These are phyloP conservation scores for Petrocephalus schoutedeni DNA, from an alignment of 2,797 vertebrate species.

Conservation along the genomic window DNA sequence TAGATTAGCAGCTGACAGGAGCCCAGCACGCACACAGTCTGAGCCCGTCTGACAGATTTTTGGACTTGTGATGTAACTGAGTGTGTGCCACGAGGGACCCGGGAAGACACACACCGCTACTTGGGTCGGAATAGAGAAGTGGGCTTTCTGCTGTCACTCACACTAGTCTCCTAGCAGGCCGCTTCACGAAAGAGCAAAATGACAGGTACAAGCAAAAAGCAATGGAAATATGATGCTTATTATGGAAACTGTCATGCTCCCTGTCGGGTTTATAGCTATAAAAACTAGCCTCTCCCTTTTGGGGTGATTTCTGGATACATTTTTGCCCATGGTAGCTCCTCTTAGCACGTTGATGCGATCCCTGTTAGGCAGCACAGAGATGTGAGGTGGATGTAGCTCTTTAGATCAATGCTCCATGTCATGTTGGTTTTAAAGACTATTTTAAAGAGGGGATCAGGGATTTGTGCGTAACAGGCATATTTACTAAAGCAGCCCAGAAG, in stretches of 20 bases:
- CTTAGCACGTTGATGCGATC: conserved; percentile 7
- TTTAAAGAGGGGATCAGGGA: neutral
- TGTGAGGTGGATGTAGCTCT: neutral
- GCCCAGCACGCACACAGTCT: neutral
- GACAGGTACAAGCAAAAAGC: conserved; percentile 12
- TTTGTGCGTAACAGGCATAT: neutral
- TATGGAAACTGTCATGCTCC: conserved; percentile 10
- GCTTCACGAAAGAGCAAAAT: neutral
- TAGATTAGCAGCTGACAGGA: neutral
- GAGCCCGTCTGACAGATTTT: conserved; percentile 13
- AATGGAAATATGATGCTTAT: conserved; percentile 20
- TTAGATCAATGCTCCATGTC: conserved; percentile 17
- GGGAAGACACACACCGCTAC: neutral
- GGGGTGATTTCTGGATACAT: neutral
- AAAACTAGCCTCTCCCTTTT: neutral
- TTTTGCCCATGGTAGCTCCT: neutral
- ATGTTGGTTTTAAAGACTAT: conserved; percentile 7
- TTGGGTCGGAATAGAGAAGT: neutral
- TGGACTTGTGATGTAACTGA: conserved; percentile 20
- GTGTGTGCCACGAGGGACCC: neutral
- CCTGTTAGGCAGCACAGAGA: neutral
- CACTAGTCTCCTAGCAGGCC: neutral
- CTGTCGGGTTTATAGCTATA: conserved; percentile 21
- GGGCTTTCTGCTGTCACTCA: conserved; percentile 24
- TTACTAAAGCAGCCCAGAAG: neutral